Evolutionary conservation across 2,113 vertebrate species (phyloP), one percentile per base, ranked within the genome.

Genomic region (Chaetodon auriga): DNA sequence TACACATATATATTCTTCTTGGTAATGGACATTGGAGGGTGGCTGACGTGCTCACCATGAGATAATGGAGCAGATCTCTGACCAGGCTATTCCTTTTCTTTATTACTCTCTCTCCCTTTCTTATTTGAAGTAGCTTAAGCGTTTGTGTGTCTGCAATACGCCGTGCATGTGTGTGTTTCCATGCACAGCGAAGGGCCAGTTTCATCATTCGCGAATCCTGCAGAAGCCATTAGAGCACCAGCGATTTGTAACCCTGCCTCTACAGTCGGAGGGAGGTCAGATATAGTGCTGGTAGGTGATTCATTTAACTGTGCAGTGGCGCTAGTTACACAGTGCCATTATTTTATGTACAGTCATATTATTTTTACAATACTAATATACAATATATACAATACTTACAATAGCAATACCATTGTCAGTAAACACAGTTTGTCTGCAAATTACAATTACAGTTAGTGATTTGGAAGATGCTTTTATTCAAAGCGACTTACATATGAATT

Each of bases 11-110:
- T 45, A 25, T 38, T 41, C 66, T 16, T 83, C 75, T 78, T 21
- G 16, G 21, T 88, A 86, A 78, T 82, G 69, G 61, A 38, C 30
- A 74, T 49, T n/a, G 58, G 66, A 65, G 54, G 73, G 41, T 57
- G 65, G 71, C 65, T 0, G 6, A 80, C 78, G 77, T 43, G 65
- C 74, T 72, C 51, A 16, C 62, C 38, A 51, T 64, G 60, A 83
- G 48, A 68, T 63, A 81, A 73, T 68, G 53, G 73, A 78, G 58
- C 51, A 36, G 57, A 70, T 80, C 53, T 45, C 45, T 60, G 64
- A 62, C 82, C 64, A 11, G 0, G 62, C 57, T 69, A 13, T 62
- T 51, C 13, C 43, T 64, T 58, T 54, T 46, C 3, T 62, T 55
- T 49, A 61, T 78, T 81, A 41, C 75, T 75, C 43, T 43, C 21